Evolutionary conservation across 2,797 vertebrate species (phyloP), one percentile per base, ranked within the genome.

Genomic region (Pseudomugil tenellus): DNA sequence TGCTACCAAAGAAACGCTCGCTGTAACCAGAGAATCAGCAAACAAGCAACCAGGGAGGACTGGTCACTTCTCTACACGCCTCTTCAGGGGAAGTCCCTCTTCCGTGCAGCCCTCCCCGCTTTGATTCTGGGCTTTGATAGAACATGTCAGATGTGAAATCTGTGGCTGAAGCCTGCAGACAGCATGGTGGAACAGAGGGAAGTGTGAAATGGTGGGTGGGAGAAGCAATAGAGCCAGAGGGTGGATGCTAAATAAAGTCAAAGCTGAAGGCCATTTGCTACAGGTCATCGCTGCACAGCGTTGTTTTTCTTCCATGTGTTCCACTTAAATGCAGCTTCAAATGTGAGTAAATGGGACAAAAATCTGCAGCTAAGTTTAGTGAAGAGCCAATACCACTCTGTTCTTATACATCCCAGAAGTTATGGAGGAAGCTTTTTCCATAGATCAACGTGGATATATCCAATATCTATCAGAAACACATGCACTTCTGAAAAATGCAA

Each of bases 231-330:
- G 65, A 57, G 61, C 69, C 35, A 46, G 41, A 75, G 59, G 61
- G 60, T 41, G 51, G 73, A 65, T 72, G 81, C 70, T 71, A 74
- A 86, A 86, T 73, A 79, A 81, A 84, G 80, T 80, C 72, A 70
- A 55, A 70, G 56, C 72, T 35, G 19, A 37, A 43, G 61, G 78
- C 35, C 43, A 43, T 80, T 60, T 76, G 52, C 75, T 79, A 37
- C 2, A 49, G 70, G 37, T 63, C 16, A 19, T 19, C 58, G n/a
- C 41, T 65, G 14, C 23, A 12, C 59, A 25, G 35, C 76, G 66
- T 49, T 67, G 3, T 35, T n/a, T n/a, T n/a, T n/a, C n/a, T n/a
- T n/a, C n/a, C n/a, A 14, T 60, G 37, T 28, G 0, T 23, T 60
- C 25, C 14, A 46, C 11, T 12, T 35, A 7, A 23, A 19, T 39